Conservation (phyloP, 2,888 invertebrate species). For the Danaus chrysippus region DNA sequence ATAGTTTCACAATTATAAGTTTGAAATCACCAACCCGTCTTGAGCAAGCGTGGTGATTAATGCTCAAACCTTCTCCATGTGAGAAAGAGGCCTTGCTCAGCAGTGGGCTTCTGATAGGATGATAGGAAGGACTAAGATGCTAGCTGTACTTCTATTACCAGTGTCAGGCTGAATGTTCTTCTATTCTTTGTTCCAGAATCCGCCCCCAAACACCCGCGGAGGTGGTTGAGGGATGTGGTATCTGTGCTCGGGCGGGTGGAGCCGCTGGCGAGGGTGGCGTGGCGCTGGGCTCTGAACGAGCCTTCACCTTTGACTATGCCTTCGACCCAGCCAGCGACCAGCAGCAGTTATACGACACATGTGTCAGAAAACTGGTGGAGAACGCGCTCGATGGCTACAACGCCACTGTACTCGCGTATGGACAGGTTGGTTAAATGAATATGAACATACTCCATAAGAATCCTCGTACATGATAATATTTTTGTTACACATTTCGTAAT, state of each 20-base stretch:
- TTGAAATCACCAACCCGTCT: too few relatives aligned
- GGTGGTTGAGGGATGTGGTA: slow-evolving; percentile 95
- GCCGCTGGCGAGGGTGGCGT: slow-evolving; percentile 85
- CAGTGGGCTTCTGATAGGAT: too few relatives aligned
- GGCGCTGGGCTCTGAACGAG: slow-evolving; percentile 94
- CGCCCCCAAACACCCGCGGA: slow-evolving; percentile 96
- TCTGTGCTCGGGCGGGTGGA: slow-evolving; percentile 83
- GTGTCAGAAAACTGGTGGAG: slow-evolving; percentile 92
- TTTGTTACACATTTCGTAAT: too few relatives aligned
- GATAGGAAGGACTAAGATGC: too few relatives aligned
- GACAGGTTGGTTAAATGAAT: slow-evolving; percentile 82
- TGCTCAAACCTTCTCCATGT: too few relatives aligned
- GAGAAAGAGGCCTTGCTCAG: too few relatives aligned
- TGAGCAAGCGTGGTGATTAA: too few relatives aligned
- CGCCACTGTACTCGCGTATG: slow-evolving; percentile 98
- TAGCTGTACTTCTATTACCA: too few relatives aligned
- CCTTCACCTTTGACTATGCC: slow-evolving; percentile 97
- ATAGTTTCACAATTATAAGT: too few relatives aligned
- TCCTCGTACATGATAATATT: too few relatives aligned
- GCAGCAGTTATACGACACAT: slow-evolving; percentile 87
- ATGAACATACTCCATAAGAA: too few relatives aligned
- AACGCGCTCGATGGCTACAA: slow-evolving; percentile 98
- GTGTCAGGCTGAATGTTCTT: too few relatives aligned
- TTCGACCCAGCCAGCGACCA: slow-evolving; percentile 90
- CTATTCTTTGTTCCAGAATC: slow-evolving; percentile 86